Base-by-base conservation (phyloP, 2,888 invertebrate species). In the Phorcus lineatus region DNA sequence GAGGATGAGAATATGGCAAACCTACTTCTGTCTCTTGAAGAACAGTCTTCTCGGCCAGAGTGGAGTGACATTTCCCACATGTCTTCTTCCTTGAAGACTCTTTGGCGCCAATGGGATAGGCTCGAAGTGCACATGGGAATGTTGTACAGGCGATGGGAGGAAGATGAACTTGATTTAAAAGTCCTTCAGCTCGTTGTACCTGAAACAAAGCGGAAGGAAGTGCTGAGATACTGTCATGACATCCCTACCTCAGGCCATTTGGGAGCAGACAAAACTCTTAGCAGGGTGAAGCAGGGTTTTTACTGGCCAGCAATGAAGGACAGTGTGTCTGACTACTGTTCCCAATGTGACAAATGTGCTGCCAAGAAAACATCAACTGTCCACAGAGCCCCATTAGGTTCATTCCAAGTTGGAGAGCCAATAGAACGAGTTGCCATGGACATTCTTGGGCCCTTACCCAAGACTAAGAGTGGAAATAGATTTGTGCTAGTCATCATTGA, bases 291-390 rank as follows among this genome's bases (percentile, higher is more conserved):
- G 53, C 19, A 36, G 11, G 22, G 16, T 9, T 66, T 62, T 66
- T 67, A 78, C 66, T 78, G 78, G 78, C 78, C 78, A 36, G 66
- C 4, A 31, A 62, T 40, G 67, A 77, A 57, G n/a, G 17, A 57
- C 7, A 55, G 19, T 19, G n/a, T 77, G 2, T 9, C 24, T 17
- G 28, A 19, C 9, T 77, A 77, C 55, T 55, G 28, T 24, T 11
- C 6, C 11, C 13, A 22, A 2, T 77, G 77, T 31, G 55, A 77
- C 28, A 2, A 9, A 1, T 77, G 77, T 36, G 17, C 57, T 24
- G 55, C 77, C 3, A 55, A 19, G 36, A 77, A 77, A 19, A 16
- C 9, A 7, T 28, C 75, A 6, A 74, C n/a, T n/a, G 17, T 40
- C 17, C 24, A 24, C n/a, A 36, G 77, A 17, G n/a, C 67, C 36